phyloP scores from a whole-genome alignment of 2,797 vertebrate genomes.

The Lutjanus campechanus region DNA sequence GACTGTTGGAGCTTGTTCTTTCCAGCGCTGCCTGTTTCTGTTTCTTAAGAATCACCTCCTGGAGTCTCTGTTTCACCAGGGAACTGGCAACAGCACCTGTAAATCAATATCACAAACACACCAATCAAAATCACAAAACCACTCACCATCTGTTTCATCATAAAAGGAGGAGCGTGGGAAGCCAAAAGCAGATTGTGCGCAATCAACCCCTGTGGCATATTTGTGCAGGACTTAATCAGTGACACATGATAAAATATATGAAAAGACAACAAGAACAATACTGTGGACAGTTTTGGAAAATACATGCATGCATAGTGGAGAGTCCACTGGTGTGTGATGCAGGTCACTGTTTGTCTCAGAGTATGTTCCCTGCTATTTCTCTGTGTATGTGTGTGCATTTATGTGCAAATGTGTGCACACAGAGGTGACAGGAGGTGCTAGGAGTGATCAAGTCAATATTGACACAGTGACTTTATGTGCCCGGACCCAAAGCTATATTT shows the following conservation, averaged over 20 bases:
- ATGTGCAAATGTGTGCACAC: conserved; percentile 44
- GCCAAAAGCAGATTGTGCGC: background rate
- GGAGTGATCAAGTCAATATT: conserved; percentile 81
- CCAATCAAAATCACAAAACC: conserved; percentile 2
- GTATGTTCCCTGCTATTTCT: conserved; percentile 15
- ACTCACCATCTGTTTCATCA: background rate
- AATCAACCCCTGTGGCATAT: background rate
- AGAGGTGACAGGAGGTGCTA: conserved; percentile 67
- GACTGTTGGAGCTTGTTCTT: conserved; percentile 86
- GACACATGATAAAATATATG: background rate
- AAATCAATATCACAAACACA: conserved; percentile 47
- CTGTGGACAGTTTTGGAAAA: background rate
- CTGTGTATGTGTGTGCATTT: conserved; percentile 1
- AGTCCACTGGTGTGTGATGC: background rate
- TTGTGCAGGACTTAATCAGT: conserved; percentile 4
- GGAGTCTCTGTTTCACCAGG: conserved; percentile 94
- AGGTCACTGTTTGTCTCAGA: conserved; percentile 20
- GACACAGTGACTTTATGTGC: conserved; percentile 72
- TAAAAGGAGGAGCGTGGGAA: background rate
- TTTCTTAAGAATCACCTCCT: conserved; percentile 96
- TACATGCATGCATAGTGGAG: background rate
- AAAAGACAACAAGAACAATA: background rate
- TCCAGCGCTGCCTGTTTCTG: conserved; percentile 93
- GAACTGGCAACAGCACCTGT: conserved; percentile 96
- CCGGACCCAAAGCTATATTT: conserved; percentile 70